Conservation (phyloP, 1,140 invertebrate genomes). For the Ceratosolen fusciceps region DNA sequence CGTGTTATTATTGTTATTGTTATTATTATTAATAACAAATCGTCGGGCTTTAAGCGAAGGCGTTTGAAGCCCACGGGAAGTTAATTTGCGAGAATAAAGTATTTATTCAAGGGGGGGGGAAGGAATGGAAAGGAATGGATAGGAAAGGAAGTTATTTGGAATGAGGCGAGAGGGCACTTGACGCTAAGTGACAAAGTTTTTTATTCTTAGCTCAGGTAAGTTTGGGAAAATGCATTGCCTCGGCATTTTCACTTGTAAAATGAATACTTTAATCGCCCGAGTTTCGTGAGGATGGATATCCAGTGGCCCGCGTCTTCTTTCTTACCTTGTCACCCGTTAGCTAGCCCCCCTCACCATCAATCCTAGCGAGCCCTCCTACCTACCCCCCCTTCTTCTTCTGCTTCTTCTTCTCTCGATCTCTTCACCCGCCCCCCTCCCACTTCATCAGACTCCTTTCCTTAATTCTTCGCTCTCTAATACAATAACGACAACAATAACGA, state of each 20-base stretch:
- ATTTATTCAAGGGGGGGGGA: neutral
- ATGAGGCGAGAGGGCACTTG: neutral
- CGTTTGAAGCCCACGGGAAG: too few relatives aligned
- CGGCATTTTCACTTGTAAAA: slow-evolving; percentile 11
- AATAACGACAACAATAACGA: too few relatives aligned
- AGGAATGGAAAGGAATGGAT: neutral
- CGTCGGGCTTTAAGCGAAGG: too few relatives aligned
- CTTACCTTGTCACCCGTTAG: slow-evolving; percentile 21
- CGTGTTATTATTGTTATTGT: too few relatives aligned
- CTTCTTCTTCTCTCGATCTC: neutral
- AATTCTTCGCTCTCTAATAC: neutral
- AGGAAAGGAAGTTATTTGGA: neutral
- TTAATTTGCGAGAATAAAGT: neutral
- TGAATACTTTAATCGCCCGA: slow-evolving; percentile 38
- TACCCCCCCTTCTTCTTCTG: neutral
- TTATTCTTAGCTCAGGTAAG: neutral
- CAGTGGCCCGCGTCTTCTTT: neutral
- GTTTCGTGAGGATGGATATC: slow-evolving; percentile 23
- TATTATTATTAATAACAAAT: too few relatives aligned
- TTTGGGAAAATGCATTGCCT: neutral
- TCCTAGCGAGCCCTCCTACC: neutral
- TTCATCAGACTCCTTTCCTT: neutral
- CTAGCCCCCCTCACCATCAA: slow-evolving; percentile 10
- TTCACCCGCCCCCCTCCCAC: neutral
- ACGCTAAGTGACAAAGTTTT: neutral